Base-by-base conservation (phyloP, 2,797 vertebrate species). In the Danionella dracula region DNA sequence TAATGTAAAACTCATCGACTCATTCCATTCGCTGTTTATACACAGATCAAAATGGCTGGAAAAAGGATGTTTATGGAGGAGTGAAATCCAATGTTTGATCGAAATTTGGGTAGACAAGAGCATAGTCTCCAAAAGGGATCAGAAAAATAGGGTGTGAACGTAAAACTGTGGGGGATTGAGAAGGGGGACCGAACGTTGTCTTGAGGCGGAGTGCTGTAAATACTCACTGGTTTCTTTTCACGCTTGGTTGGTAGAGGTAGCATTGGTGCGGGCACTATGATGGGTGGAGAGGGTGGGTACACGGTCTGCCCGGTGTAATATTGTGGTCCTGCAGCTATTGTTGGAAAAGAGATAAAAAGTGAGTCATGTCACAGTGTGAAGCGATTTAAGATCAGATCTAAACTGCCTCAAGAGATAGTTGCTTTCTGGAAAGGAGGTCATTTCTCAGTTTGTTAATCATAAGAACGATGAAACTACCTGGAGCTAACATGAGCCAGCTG, bases 221-320 rank as follows among this genome's bases (percentile, higher is more conserved):
- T 68, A 87, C 89, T 90, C 85, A 99, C 96, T 86, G 95, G 92
- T 82, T 98, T 99, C 79, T 98, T 99, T 88, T 98, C 96, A 60
- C 96, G 92, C 84, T 97, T 98, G 79, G 92, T 83, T 79, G 94
- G 93, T 58, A 93, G 95, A 79, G 90, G 93, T 85, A 88, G 92
- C 84, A 94, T 96, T 88, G 93, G 95, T 31, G 61, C 91, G 93
- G 96, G 94, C 96, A 99, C 94, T 87, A 98, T 95, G 88, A 98
- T 95, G 75, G 94, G 93, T 48, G 96, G 88, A 54, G 90, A 89
- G 38, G 90, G 90, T 82, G 90, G 89, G 86, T 94, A 99, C 76
- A 99, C 92, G 12, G 93, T 86, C 89, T 97, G 95, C 77, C 92
- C 91, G n/a, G 91, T 81, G 78, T 95, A 99, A 84, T 94, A 98